These are phyloP conservation scores for Cyphomyrmex costatus DNA, from an alignment of 1,140 invertebrate species.

Conservation along the genomic window DNA sequence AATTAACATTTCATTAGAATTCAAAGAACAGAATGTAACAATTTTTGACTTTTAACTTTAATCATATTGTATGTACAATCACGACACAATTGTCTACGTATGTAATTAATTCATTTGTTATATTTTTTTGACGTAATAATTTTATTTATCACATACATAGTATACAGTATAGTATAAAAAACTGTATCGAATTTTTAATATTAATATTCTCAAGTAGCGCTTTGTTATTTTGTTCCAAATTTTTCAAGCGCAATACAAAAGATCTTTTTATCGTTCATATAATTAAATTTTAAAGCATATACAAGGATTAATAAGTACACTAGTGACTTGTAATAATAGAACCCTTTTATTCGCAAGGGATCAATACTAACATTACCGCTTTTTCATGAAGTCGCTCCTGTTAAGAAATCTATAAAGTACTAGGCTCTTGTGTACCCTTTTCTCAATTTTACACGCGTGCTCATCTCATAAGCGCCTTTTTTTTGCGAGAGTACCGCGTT, in stretches of 20 bases:
- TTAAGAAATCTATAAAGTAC: constrained; percentile 47
- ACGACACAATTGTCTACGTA: too few species aligned
- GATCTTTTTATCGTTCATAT: not conserved
- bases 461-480: not conserved
- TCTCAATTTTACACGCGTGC: constrained; percentile 63
- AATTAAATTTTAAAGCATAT: not conserved
- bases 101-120: too few species aligned
- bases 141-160: too few species aligned
- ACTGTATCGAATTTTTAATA: not conserved
- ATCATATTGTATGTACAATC: not conserved
- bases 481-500: constrained; percentile 18
- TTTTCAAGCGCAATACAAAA: not conserved
- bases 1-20: too few species aligned
- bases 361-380: constrained; percentile 49
- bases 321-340: not conserved
- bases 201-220: not conserved
- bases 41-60: not conserved
- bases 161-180: not conserved
- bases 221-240: not conserved
- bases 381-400: constrained; percentile 50
- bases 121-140: too few species aligned
- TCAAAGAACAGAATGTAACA: not conserved
- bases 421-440: constrained; percentile 10
- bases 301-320: not conserved
- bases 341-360: constrained; percentile 1